Evolutionary conservation across 2,797 vertebrate genomes (phyloP).

Genomic region (Girardinus metallicus): DNA sequence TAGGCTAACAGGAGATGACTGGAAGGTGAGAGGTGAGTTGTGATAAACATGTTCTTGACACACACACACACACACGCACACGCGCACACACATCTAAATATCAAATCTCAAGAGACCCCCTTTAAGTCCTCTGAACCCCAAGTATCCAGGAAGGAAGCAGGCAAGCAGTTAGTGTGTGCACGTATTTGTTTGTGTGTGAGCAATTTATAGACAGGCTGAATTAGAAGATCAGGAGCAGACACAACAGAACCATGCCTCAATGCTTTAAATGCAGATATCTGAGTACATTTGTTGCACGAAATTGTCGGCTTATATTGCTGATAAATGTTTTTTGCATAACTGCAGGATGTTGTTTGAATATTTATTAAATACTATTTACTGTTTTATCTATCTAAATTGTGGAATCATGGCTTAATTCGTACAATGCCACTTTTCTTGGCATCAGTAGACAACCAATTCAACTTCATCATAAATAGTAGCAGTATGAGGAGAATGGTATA

Average conservation of each 20-base stretch:
- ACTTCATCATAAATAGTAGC: neutral
- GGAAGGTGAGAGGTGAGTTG: conserved; percentile 69
- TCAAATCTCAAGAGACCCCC: conserved; percentile 52
- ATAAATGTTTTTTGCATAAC: neutral
- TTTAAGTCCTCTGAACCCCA: conserved; percentile 58
- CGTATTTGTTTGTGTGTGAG: conserved; percentile 58
- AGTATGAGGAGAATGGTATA: no score
- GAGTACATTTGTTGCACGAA: conserved; percentile 3
- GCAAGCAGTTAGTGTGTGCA: conserved; percentile 59
- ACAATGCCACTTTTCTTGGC: neutral
- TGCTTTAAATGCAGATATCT: conserved; percentile 55
- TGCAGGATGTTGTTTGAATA: neutral
- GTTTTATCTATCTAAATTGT: neutral
- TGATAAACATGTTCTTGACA: conserved; percentile 58
- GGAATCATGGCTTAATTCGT: neutral
- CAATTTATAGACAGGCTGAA: conserved; percentile 61
- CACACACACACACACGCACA: conserved; percentile 27
- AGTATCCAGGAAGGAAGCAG: conserved; percentile 68
- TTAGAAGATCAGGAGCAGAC: conserved; percentile 65
- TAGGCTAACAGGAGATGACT: conserved; percentile 72
- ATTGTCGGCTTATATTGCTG: conserved; percentile 13
- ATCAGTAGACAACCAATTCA: neutral
- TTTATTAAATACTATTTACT: neutral
- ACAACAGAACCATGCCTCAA: conserved; percentile 56
- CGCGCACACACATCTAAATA: conserved; percentile 20